Percentiles rank a stretch among this genome's conserved stretches.
Evolutionary conservation across 2,888 invertebrate genomes (phyloP).

Genomic region (Heliconius cydno): DNA sequence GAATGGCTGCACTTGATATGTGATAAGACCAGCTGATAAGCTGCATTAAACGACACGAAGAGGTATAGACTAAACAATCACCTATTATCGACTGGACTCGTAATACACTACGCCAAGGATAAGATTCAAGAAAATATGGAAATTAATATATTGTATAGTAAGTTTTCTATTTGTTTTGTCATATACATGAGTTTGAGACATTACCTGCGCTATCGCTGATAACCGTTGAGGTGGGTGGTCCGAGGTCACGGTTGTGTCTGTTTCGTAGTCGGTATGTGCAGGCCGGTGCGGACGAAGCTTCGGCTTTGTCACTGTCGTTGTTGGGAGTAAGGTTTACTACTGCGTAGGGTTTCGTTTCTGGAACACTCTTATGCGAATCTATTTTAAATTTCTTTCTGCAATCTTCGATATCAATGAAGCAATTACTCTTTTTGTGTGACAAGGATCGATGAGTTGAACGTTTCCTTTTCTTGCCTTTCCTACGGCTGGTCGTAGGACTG

Average conservation of each 20-base stretch:
- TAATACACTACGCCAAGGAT: neutral
- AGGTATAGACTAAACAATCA: slow-evolving; percentile 9
- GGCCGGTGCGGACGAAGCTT: slow-evolving; percentile 56
- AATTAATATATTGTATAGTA: neutral
- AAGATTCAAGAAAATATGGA: neutral
- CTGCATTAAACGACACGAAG: slow-evolving; percentile 45
- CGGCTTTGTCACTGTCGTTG: slow-evolving; percentile 65
- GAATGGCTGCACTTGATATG: slow-evolving; percentile 69
- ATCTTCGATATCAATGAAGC: slow-evolving; percentile 67
- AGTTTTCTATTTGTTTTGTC: neutral
- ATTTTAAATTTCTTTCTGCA: slow-evolving; percentile 81
- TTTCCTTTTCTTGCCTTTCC: slow-evolving; percentile 78
- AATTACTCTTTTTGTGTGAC: slow-evolving; percentile 71
- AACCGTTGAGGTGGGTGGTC: slow-evolving; percentile 70
- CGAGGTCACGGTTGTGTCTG: slow-evolving; percentile 65
- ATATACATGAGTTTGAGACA: neutral
- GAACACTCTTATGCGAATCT: slow-evolving; percentile 73
- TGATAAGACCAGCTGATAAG: slow-evolving; percentile 73
- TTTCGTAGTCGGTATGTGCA: slow-evolving; percentile 68
- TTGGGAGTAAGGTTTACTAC: slow-evolving; percentile 58
- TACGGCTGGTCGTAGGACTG: slow-evolving; percentile 72
- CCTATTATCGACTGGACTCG: slow-evolving; percentile 13
- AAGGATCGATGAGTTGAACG: slow-evolving; percentile 73
- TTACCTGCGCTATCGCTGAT: slow-evolving; percentile 73
- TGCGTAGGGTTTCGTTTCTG: slow-evolving; percentile 58